Evolutionary conservation across 2,888 invertebrate genomes (phyloP).

Genomic region (Brachypterus glaber): DNA sequence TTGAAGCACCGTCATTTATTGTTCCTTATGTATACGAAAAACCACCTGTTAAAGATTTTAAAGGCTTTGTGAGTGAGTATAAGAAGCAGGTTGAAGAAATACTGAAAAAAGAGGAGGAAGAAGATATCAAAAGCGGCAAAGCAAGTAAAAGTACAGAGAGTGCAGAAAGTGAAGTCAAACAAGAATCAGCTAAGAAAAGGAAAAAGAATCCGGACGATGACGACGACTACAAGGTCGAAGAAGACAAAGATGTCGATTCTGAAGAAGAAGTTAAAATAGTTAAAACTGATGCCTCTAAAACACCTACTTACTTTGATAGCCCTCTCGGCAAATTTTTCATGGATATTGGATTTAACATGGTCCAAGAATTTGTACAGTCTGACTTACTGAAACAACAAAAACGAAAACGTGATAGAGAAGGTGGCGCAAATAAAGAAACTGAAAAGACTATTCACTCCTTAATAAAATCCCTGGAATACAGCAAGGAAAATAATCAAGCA

Average conservation of each 20-base stretch:
- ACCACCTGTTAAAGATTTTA: slow-evolving; percentile 69
- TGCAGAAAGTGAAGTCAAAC: slow-evolving; percentile 30
- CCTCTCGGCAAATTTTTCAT: slow-evolving; percentile 84
- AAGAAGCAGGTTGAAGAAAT: slow-evolving; percentile 39
- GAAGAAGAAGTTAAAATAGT: slow-evolving; percentile 37
- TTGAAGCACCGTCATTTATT: slow-evolving; percentile 87
- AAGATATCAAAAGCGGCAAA: slow-evolving; percentile 33
- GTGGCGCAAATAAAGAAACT: slow-evolving; percentile 56
- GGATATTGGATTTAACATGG: slow-evolving; percentile 82
- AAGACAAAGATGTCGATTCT: slow-evolving; percentile 22
- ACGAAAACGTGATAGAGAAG: slow-evolving; percentile 67
- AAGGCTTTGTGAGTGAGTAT: slow-evolving; percentile 55
- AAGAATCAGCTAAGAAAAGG: slow-evolving; percentile 36
- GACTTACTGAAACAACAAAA: slow-evolving; percentile 82
- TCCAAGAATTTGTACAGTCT: slow-evolving; percentile 88
- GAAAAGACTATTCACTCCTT: slow-evolving; percentile 73
- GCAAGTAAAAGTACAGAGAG: slow-evolving; percentile 43
- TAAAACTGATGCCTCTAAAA: slow-evolving; percentile 41
- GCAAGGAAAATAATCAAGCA: slow-evolving; percentile 76
- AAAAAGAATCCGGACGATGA: slow-evolving; percentile 26
- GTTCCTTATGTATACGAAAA: slow-evolving; percentile 91
- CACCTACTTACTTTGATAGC: slow-evolving; percentile 67
- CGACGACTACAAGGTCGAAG: slow-evolving; percentile 23
- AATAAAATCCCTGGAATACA: slow-evolving; percentile 74
- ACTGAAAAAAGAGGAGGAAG: slow-evolving; percentile 33